Evolutionary conservation across 2,797 vertebrate species (phyloP).

Genomic region (Graptemys geographica): DNA sequence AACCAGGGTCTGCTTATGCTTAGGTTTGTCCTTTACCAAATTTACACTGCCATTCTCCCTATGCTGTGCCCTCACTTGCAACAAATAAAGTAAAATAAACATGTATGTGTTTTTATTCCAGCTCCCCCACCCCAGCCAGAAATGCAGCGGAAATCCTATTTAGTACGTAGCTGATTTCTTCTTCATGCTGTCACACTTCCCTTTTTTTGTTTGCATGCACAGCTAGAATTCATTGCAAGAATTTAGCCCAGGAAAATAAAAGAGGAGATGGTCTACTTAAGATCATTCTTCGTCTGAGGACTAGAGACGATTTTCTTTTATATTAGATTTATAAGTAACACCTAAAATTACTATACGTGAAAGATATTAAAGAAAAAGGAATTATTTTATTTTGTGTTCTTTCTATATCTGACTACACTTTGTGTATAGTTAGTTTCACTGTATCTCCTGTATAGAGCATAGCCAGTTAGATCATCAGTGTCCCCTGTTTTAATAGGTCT

Average conservation of each 20-base stretch:
- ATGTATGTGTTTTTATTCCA: not conserved
- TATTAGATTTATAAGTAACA: not conserved
- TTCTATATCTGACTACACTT: not conserved
- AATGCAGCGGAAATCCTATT: not conserved
- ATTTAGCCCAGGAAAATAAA: not conserved
- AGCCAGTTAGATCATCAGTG: not conserved
- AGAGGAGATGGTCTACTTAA: not conserved
- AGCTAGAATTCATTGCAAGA: not conserved
- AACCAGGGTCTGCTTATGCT: not conserved
- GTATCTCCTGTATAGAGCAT: not conserved
- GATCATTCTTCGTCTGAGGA: not conserved
- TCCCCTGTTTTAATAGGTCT: not conserved
- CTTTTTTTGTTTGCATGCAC: not conserved
- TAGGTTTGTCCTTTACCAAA: not conserved
- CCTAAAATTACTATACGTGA: not conserved
- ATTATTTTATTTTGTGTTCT: not conserved
- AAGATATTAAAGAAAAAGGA: not conserved
- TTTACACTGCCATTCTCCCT: not conserved
- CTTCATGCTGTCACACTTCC: rapidly evolving
- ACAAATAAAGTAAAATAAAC: not conserved
- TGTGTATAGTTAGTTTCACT: not conserved
- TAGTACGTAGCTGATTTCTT: not conserved
- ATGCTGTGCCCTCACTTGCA: constrained; percentile 1
- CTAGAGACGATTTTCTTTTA: not conserved
- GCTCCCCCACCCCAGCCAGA: not conserved